Evolutionary conservation across 1,140 invertebrate species (phyloP), one percentile per base, ranked within the genome.

Genomic region (Euglossa dilemma): DNA sequence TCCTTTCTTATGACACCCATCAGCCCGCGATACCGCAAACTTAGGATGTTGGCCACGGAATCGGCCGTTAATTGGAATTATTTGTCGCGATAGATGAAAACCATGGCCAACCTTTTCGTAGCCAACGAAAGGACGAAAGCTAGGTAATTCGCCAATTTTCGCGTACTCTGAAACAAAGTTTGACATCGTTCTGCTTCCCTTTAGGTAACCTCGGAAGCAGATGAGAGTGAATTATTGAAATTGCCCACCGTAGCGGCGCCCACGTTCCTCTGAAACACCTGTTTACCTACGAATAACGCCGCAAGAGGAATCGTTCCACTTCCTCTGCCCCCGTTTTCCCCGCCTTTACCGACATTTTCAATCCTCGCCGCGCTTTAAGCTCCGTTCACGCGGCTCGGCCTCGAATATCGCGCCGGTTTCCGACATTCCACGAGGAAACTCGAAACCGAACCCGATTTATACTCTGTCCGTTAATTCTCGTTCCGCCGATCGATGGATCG

Each of bases 221-320:
- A 76, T 50, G 73, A 82, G 76, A 82, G 73, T 76, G 80, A 82
- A 82, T 82, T 56, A 76, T 67, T 67, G 63, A 76, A 76, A 36
- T 82, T 72, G 80, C 73, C 80, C 72, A 82, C 73, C 61, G 61
- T 56, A 67, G 75, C 73, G 61, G 54, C 80, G 73, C 80, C 80
- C 63, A 76, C 72, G 72, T 82, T 45, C 61, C 36, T 50, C 54
- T 64, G 52, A 16, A 66, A 67, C 80, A 82, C 72, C 73, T 82
- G 80, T 75, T 82, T 76, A 82, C 80, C 80, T 50, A 64, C 43
- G 61, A 67, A 54, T 18, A 56, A 57, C 20, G 50, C 59, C n/a
- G 64, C 63, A 59, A 75, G 57, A 63, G 80, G 59, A 57, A 28
- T 67, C 71, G 80, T 76, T 76, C 73, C 73, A 56, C 59, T 76